Evolutionary conservation across 2,797 vertebrate species (phyloP).

Genomic region (Momotus momota): DNA sequence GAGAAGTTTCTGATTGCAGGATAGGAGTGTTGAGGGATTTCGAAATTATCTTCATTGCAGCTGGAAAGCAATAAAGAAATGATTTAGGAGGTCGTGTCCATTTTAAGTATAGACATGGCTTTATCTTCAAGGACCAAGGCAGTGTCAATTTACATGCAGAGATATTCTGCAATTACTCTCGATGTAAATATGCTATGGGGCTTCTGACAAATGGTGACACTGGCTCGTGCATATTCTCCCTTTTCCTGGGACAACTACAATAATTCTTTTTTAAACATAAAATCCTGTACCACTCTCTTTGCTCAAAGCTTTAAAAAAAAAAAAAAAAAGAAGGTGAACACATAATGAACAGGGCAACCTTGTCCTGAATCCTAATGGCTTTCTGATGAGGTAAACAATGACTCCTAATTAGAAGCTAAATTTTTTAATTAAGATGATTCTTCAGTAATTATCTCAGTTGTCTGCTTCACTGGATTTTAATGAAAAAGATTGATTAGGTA

Average conservation of each 20-base stretch:
- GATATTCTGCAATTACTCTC: constrained; percentile 54
- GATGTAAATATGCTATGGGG: constrained; percentile 38
- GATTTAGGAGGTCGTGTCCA: not conserved
- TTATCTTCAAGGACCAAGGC: constrained; percentile 24
- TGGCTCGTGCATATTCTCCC: not conserved
- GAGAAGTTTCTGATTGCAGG: constrained; percentile 13
- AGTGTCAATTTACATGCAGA: constrained; percentile 63
- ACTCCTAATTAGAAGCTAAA: constrained; percentile 90
- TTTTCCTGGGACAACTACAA: constrained; percentile 12
- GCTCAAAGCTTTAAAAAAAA: not conserved
- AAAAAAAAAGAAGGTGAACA: not conserved
- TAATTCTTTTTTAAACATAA: not conserved
- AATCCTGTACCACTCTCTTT: constrained; percentile 19
- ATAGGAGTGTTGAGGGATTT: not conserved
- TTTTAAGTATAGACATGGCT: constrained; percentile 11
- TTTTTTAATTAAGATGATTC: constrained; percentile 94
- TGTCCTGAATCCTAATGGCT: constrained; percentile 85
- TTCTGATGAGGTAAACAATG: constrained; percentile 92
- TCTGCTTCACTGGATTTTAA: constrained; percentile 87
- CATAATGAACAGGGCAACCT: constrained; percentile 74
- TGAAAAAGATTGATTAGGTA: constrained; percentile 90
- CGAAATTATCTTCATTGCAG: not conserved
- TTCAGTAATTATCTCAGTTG: constrained; percentile 90
- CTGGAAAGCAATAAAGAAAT: constrained; percentile 30
- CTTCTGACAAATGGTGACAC: not conserved